phyloP scores from a whole-genome alignment of 2,797 vertebrate genomes.

The Rhinoraja longicauda region DNA sequence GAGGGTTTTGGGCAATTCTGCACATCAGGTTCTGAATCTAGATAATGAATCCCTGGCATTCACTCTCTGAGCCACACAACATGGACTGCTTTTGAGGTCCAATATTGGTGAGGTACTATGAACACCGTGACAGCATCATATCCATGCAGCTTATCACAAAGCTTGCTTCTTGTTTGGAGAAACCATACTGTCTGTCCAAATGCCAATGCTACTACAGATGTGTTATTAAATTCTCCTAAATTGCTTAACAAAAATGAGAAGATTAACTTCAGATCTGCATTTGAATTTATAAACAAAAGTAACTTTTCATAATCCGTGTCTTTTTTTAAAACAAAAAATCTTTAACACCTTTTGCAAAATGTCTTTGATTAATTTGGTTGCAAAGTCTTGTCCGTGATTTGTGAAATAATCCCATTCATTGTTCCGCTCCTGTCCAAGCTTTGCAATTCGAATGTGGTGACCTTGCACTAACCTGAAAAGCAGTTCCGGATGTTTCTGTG shows the following conservation, averaged over 20 bases:
- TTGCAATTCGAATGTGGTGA: neutral
- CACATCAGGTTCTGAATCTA: neutral
- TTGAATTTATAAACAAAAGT: neutral
- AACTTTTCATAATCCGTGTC: neutral
- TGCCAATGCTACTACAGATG: neutral
- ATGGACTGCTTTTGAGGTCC: constrained; percentile 34
- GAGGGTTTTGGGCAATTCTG: neutral
- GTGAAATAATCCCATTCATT: neutral
- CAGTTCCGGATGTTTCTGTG: neutral
- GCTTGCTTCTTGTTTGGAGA: neutral
- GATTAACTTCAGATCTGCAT: neutral
- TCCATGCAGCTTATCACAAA: neutral
- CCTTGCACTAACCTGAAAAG: constrained; percentile 30
- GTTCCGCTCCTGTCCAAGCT: neutral
- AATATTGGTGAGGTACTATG: neutral
- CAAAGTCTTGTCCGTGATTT: neutral
- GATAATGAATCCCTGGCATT: neutral
- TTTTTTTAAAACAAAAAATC: neutral
- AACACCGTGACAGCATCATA: too few relatives aligned
- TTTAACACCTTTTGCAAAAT: neutral
- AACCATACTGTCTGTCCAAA: neutral
- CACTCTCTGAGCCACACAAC: neutral
- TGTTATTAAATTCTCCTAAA: neutral
- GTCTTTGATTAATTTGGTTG: constrained; percentile 13
- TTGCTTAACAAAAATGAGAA: neutral